Conservation (phyloP, 2,113 vertebrate genomes). For the Bambusicola thoracicus region DNA sequence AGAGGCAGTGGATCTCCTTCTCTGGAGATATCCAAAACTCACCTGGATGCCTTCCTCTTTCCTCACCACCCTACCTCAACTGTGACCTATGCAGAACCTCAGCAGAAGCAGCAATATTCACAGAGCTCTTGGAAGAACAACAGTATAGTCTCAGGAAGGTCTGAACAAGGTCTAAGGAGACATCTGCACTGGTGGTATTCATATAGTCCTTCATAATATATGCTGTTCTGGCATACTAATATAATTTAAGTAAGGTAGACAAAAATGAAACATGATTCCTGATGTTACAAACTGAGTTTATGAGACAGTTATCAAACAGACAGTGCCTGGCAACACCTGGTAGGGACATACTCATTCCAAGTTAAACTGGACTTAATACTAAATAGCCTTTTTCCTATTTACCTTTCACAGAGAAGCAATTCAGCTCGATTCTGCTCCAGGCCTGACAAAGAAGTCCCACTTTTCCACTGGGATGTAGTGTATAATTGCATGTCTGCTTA, state of each 20-base stretch:
- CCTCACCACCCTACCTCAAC: not conserved
- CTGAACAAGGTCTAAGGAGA: not conserved
- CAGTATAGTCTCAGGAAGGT: not conserved
- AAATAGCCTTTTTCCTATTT: not conserved
- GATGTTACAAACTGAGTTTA: not conserved
- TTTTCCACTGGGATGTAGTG: conserved; percentile 25
- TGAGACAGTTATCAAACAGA: not conserved
- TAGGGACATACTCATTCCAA: not conserved
- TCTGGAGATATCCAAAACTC: too few species aligned
- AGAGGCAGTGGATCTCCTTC: too few species aligned
- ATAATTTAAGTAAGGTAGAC: not conserved
- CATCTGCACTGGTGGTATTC: not conserved
- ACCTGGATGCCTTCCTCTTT: not conserved
- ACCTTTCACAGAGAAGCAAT: not conserved
- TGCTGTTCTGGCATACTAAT: not conserved
- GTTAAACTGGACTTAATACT: not conserved
- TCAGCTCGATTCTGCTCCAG: not conserved
- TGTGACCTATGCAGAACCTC: not conserved
- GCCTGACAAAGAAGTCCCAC: not conserved
- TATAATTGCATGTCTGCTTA: conserved; percentile 5
- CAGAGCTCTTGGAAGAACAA: not conserved
- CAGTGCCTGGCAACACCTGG: not conserved
- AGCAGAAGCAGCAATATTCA: not conserved
- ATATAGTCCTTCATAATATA: not conserved
- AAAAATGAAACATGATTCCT: not conserved